Percentiles rank a stretch among this genome's conserved stretches.
Evolutionary conservation across 2,797 vertebrate genomes (phyloP).

Genomic region (Microhierax caerulescens): DNA sequence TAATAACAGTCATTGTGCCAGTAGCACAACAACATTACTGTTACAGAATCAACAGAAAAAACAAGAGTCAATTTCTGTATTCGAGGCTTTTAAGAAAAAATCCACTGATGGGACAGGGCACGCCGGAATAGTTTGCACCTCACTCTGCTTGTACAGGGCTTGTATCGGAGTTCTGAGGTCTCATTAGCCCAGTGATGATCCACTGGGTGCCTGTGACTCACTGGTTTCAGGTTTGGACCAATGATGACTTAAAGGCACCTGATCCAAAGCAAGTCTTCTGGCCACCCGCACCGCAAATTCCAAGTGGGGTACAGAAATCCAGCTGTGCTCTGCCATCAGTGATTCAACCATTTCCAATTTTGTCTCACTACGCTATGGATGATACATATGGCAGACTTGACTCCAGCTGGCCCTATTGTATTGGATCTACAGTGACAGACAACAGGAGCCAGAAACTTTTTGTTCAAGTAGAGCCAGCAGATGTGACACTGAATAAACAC

Average conservation of each 20-base stretch:
- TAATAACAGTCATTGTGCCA: neutral
- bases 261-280: neutral
- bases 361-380: neutral
- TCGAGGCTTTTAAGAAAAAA: neutral
- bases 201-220: fast-evolving
- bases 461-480: constrained; percentile 59
- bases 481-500: constrained; percentile 67
- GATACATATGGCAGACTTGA: constrained; percentile 26
- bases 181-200: fast-evolving
- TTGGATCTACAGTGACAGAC: constrained; percentile 53
- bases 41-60: neutral
- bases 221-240: fast-evolving
- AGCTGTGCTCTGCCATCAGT: constrained; percentile 1
- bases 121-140: fast-evolving
- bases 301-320: fast-evolving
- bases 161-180: fast-evolving
- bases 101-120: neutral
- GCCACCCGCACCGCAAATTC: neutral
- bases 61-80: neutral
- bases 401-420: constrained; percentile 68
- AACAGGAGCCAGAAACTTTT: constrained; percentile 66
- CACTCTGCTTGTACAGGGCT: fast-evolving
- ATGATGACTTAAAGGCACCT: fast-evolving
- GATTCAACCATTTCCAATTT: fast-evolving
- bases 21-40: neutral